Evolutionary conservation across 2,888 invertebrate species (phyloP).

Genomic region (Zootermopsis nevadensis): DNA sequence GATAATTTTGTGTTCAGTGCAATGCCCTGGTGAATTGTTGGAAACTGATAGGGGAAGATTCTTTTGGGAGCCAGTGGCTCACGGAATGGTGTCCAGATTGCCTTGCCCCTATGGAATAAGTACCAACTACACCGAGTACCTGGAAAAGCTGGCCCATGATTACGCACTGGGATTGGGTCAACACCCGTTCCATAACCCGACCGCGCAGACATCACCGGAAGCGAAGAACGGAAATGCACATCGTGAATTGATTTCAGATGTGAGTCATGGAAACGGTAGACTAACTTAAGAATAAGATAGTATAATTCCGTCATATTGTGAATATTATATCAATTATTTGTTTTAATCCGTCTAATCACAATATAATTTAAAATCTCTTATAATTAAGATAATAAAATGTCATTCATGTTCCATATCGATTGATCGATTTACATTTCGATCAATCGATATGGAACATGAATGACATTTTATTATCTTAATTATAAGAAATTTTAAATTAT

Average conservation of each 20-base stretch:
- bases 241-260: neutral
- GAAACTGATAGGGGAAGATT: slow-evolving; percentile 47
- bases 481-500: too few relatives aligned
- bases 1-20: neutral
- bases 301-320: too few relatives aligned
- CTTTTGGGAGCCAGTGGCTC: slow-evolving; percentile 42
- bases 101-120: slow-evolving; percentile 45
- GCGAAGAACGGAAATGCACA: neutral
- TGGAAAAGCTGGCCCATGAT: neutral
- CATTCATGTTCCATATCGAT: too few relatives aligned
- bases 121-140: slow-evolving; percentile 22
- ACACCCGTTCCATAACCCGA: neutral
- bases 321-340: too few relatives aligned
- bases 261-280: neutral
- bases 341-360: too few relatives aligned
- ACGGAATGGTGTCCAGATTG: slow-evolving; percentile 36
- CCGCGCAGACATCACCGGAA: too few relatives aligned
- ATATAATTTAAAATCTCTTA: too few relatives aligned
- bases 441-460: too few relatives aligned
- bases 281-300: neutral
- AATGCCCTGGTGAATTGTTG: slow-evolving; percentile 43
- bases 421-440: too few relatives aligned
- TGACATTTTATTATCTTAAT: too few relatives aligned
- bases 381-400: too few relatives aligned
- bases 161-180: too few relatives aligned